phyloP scores from a whole-genome alignment of 2,888 invertebrate species.

The Odontocerum albicorne region DNA sequence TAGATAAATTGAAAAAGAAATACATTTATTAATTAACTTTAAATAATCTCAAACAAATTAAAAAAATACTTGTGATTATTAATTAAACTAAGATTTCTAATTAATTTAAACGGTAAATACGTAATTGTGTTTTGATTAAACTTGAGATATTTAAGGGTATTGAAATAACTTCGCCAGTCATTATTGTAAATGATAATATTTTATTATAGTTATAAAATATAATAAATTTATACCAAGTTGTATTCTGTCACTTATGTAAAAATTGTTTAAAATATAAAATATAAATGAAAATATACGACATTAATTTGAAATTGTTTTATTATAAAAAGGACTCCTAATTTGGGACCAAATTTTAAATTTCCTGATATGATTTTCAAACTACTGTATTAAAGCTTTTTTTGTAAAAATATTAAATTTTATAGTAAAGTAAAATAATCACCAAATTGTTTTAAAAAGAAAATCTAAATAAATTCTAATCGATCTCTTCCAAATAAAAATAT shows the following conservation, averaged over 20 bases:
- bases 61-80: too few relatives aligned
- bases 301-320: slow-evolving; percentile 17
- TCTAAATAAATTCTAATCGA: slow-evolving; percentile 29
- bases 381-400: not conserved
- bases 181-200: not conserved
- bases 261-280: too few relatives aligned
- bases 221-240: too few relatives aligned
- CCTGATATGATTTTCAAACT: slow-evolving; percentile 5
- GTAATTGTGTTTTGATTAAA: not conserved
- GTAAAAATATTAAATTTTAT: too few relatives aligned
- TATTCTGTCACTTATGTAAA: too few relatives aligned
- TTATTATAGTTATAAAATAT: not conserved
- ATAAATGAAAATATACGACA: too few relatives aligned
- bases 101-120: not conserved
- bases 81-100: too few relatives aligned
- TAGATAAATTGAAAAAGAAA: not conserved
- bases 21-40: not conserved
- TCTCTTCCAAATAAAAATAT: slow-evolving; percentile 28
- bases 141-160: too few relatives aligned
- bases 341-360: slow-evolving; percentile 32
- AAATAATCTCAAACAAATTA: too few relatives aligned
- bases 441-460: too few relatives aligned
- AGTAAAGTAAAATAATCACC: too few relatives aligned
- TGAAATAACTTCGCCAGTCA: too few relatives aligned
- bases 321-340: slow-evolving; percentile 12